Base-by-base conservation (phyloP, 2,888 invertebrate genomes). In the Lycaena phlaeas region DNA sequence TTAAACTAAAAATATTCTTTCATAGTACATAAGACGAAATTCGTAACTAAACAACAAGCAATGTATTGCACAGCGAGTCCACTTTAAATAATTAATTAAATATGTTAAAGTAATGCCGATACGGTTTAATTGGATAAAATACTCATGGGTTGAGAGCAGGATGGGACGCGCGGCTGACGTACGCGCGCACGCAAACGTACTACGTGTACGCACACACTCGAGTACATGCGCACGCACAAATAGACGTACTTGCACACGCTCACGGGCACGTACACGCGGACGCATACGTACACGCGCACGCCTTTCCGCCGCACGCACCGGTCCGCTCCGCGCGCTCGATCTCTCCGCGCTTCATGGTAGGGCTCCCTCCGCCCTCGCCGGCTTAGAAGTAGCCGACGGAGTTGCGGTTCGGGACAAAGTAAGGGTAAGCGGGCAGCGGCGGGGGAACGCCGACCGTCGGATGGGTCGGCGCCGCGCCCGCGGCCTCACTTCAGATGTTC, bases 21-120 rank as follows among this genome's bases (percentile, higher is more conserved):
- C 52, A 59, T 65, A 68, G 65, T 64, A 31, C 17, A 31, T 31
- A 59, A 67, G 69, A 74, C 57, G 68, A 75, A 73, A 66, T 63
- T 68, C 66, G 66, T 68, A 77, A 77, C 69, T 75, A 77, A 78
- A 76, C 71, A 79, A 79, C 77, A 77, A 81, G 79, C 81, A 71
- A 72, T 67, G 54, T 78, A 81, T 81, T 81, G 81, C 81, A 81
- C 79, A 78, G 78, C 77, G 61, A 75, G 74, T 79, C 69, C 69
- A 72, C 64, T 73, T 74, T 74, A 74, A 77, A 77, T 70, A 74
- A 64, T 61, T 52, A 54, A 68, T 64, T 64, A 65, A 68, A 60
- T 64, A 64, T 66, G 59, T 62, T 65, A 69, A 68, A 67, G 61
- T 68, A 73, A 73, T 68, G 65, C 68, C 66, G 62, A 66, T 61